Evolutionary conservation across 2,888 invertebrate species (phyloP), one percentile per base, ranked within the genome.

Genomic region (Tipula confusa): DNA sequence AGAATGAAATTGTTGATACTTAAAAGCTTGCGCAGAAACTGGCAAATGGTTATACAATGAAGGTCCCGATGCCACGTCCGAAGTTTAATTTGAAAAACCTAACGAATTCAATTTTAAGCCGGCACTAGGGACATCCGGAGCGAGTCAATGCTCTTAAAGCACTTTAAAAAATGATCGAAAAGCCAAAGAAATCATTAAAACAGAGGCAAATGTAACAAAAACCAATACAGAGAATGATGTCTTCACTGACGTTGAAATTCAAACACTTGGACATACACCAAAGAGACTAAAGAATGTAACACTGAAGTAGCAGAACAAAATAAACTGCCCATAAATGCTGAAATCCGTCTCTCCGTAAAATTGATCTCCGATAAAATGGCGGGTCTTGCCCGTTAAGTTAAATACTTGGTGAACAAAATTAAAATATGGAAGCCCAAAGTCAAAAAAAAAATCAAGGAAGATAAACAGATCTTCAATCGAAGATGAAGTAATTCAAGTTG

Each of bases 1-100:
- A 93, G 2, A 93, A 94, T 84, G 95, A 98, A 88, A 92, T 93
- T 79, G 93, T 94, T 85, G 93, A 93, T 85, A 94, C 98, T 79
- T 90, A 7, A 91, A 92, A 85, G 90, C 93, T 29, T 94, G 95
- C 87, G 90, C 90, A 1, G 92, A 93, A 87, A 92, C 93, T 18
- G 94, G 96, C 0, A 97, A 98, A 84, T 99, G 99, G 99, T 90
- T 99, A 1, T 98, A 99, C 86, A 98, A 99, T 86, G 98, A 98
- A 86, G 96, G 97, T 0, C 94, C 95, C 83, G 94, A 95, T 84
- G 95, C 97, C 0, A 93, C 93, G 29, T 95, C 96, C 0, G 94
- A 94, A 86, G 91, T 93, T 13, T 97, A 95, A 93, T 5, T 88
- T 98, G 48, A 94, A 93, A 87, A 92, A 93, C 82, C 90, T 95